Conservation (phyloP, 1,140 invertebrate genomes). For the Atta cephalotes region DNA sequence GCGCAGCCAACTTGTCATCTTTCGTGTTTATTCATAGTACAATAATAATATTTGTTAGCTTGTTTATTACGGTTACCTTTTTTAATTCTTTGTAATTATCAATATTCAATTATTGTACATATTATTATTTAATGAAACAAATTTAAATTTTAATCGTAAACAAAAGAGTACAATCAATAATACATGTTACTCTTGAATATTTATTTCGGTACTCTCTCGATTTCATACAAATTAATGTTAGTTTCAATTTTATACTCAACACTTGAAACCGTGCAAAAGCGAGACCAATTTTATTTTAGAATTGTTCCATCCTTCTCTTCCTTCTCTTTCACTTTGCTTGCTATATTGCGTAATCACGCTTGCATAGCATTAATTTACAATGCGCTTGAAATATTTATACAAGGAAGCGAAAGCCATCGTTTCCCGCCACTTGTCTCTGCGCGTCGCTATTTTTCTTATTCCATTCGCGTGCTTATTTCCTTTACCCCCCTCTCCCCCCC, state of each 20-base stretch:
- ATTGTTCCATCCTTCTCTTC: neutral
- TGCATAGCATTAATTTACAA: conserved; percentile 37
- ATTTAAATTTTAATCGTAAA: neutral
- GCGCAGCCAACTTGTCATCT: neutral
- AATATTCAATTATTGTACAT: neutral
- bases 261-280: neutral
- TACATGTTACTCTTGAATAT: neutral
- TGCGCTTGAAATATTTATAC: conserved; percentile 40
- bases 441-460: conserved; percentile 61
- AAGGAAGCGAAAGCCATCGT: conserved; percentile 16
- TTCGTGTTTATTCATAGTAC: neutral
- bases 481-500: neutral
- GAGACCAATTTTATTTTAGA: conserved; percentile 4
- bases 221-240: neutral
- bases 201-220: neutral
- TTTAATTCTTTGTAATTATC: conserved; percentile 1
- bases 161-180: neutral
- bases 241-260: neutral
- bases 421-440: conserved; percentile 39
- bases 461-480: conserved; percentile 36
- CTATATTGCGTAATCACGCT: conserved; percentile 21
- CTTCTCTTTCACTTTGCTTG: neutral
- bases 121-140: neutral
- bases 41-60: neutral
- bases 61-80: neutral